These are phyloP conservation scores for Tetranychus piercei DNA, from an alignment of 2,888 invertebrate species.

Conservation along the genomic window DNA sequence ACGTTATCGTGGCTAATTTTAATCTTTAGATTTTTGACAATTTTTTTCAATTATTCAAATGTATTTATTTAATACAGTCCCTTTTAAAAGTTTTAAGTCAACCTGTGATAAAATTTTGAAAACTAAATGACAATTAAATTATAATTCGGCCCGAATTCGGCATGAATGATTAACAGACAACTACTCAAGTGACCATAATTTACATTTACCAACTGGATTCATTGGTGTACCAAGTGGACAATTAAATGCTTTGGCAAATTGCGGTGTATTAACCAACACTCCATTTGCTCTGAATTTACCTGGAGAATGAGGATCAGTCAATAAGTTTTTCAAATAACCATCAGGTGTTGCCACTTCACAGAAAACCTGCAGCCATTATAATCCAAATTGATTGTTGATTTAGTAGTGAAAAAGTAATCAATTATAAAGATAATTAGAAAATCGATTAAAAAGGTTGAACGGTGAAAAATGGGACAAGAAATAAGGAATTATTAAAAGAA, in stretches of 20 bases:
- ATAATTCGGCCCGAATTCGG: too few relatives aligned
- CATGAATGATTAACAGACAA: too few relatives aligned
- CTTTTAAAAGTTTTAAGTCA: too few relatives aligned
- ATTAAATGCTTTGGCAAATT: conserved; percentile 25
- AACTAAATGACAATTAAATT: too few relatives aligned
- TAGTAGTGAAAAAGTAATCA: not conserved
- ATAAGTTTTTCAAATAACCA: conserved; percentile 15
- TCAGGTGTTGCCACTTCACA: conserved; percentile 20
- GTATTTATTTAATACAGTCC: too few relatives aligned
- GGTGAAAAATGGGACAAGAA: too few relatives aligned
- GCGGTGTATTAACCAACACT: conserved; percentile 22
- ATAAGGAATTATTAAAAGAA: too few relatives aligned
- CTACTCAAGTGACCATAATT: conserved; percentile 21
- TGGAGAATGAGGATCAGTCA: conserved; percentile 20
- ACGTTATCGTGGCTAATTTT: too few relatives aligned
- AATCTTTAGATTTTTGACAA: too few relatives aligned
- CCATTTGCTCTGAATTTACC: conserved; percentile 20
- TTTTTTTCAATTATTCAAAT: too few relatives aligned
- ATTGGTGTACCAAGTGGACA: conserved; percentile 25
- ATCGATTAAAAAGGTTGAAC: not conserved
- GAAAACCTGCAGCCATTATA: not conserved
- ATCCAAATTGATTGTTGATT: not conserved
- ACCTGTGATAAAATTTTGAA: too few relatives aligned
- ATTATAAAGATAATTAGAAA: not conserved
- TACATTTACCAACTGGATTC: conserved; percentile 26